Conservation (phyloP, 2,113 vertebrate species). For the Nothoprocta perdicaria region DNA sequence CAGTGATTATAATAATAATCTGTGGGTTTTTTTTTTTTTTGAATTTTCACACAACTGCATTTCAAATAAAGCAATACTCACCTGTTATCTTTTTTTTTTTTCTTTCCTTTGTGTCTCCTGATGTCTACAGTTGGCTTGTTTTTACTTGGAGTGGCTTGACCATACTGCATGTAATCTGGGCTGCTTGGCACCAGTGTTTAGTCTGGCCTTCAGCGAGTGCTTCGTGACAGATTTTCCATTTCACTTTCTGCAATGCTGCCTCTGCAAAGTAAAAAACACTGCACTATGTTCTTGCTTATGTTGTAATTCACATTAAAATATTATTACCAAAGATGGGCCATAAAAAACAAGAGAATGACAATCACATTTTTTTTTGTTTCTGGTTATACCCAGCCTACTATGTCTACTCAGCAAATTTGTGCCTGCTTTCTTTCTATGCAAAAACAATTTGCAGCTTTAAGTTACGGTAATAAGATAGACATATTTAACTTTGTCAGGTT, state of each 20-base stretch:
- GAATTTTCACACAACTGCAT: not conserved
- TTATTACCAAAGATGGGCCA: not conserved
- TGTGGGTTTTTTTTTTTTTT: not conserved
- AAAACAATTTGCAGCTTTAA: conserved; percentile 14
- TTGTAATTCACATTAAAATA: conserved; percentile 5
- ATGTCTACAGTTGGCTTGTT: conserved; percentile 12
- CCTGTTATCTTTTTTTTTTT: not conserved
- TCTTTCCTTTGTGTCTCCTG: conserved; percentile 6
- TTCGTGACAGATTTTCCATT: conserved; percentile 42
- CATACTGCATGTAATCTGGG: conserved; percentile 39
- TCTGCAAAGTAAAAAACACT: conserved; percentile 27
- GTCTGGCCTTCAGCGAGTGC: conserved; percentile 13
- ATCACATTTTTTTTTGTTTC: not conserved
- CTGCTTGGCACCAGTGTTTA: conserved; percentile 28
- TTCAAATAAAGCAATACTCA: not conserved
- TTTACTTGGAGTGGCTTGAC: conserved; percentile 33
- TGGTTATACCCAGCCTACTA: not conserved
- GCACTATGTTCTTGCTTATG: not conserved
- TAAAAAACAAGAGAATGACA: not conserved
- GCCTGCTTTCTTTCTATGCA: not conserved
- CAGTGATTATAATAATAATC: not conserved
- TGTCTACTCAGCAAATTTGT: not conserved
- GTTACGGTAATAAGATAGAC: not conserved
- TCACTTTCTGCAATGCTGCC: not conserved
- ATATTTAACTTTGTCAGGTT: not conserved